Evolutionary conservation across 2,888 invertebrate species (phyloP), one percentile per base, ranked within the genome.

Genomic region (Hipparchia sbordonii): DNA sequence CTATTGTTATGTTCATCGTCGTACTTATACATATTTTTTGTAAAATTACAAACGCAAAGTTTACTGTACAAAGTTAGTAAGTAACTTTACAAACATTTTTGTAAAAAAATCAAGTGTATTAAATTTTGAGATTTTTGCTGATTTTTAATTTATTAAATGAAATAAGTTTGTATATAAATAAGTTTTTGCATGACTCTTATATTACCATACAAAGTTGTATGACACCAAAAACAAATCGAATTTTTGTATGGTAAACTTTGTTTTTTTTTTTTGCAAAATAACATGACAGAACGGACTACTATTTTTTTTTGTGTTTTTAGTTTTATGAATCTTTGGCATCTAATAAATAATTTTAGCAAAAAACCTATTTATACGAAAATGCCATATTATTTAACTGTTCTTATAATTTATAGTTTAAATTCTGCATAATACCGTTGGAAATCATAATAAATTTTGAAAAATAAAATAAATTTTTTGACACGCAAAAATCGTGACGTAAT

Each of bases 211-310:
- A 57, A 13, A 57, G 59, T 39, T 46, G 59, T 10, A 33, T 48
- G 12, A 33, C 33, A 52, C 10, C 6, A 39, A n/a, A 56, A 12
- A n/a, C 48, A 33, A 56, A 52, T 3, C 12, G 60, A 48, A 60
- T 9, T 70, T 70, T 71, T 69, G 57, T 76, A 70, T 74, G 70
- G 80, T 81, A 77, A 80, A 79, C 79, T 76, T 77, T 77, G 70
- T 74, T 23, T n/a, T 62, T 75, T 75, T 39, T 23, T 12, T 62
- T 75, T 45, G 10, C 46, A 10, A 67, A 56, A 45, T 39, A 23
- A 23, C 56, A 13, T n/a, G 59, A 60, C 39, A 39, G 5, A 6
- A 12, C 10, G 6, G 12, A 13, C 10, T 10, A 46, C 23, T 39
- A 39, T 39, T 39, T 65, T 63, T 23, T 68, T 48, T 68, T n/a